A percentile compares a stretch with the other conserved stretches of the same genome.
Conservation (phyloP, 2,888 invertebrate genomes). For the Tachina lurida region DNA sequence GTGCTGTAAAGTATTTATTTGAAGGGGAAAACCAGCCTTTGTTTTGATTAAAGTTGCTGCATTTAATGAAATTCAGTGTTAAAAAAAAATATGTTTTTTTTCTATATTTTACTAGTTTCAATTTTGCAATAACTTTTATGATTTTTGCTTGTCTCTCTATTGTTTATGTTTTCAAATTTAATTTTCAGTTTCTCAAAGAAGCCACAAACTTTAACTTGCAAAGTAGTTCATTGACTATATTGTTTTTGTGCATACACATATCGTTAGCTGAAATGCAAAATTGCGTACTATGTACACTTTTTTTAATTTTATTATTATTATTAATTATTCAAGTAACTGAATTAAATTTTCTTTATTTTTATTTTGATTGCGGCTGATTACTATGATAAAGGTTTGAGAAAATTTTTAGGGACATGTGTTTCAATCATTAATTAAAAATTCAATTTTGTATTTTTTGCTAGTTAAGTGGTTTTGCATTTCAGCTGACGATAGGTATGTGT, state of each 20-base stretch:
- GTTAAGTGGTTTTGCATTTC: too few species aligned
- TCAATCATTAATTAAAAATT: too few species aligned
- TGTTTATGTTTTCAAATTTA: constrained; percentile 24
- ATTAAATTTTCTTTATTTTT: too few species aligned
- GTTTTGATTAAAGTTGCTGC: constrained; percentile 10
- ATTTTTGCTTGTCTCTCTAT: constrained; percentile 24
- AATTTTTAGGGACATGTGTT: too few species aligned
- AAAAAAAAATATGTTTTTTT: not conserved
- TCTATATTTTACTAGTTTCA: not conserved
- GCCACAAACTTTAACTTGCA: constrained; percentile 69
- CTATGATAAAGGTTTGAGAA: too few species aligned
- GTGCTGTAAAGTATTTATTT: constrained; percentile 21
- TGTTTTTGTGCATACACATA: not conserved
- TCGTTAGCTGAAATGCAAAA: too few species aligned
- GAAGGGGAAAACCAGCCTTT: constrained; percentile 31
- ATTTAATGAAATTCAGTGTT: not conserved
- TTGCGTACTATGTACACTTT: too few species aligned
- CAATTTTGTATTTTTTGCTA: too few species aligned
- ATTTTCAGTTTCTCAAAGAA: constrained; percentile 51
- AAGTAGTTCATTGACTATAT: constrained; percentile 72
- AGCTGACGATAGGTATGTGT: not conserved
- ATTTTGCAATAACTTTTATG: constrained; percentile 37
- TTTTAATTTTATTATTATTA: too few species aligned
- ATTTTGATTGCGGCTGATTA: too few species aligned
- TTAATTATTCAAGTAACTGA: too few species aligned